Evolutionary conservation across 2,888 invertebrate species (phyloP).

Genomic region (Ophion ellenae): DNA sequence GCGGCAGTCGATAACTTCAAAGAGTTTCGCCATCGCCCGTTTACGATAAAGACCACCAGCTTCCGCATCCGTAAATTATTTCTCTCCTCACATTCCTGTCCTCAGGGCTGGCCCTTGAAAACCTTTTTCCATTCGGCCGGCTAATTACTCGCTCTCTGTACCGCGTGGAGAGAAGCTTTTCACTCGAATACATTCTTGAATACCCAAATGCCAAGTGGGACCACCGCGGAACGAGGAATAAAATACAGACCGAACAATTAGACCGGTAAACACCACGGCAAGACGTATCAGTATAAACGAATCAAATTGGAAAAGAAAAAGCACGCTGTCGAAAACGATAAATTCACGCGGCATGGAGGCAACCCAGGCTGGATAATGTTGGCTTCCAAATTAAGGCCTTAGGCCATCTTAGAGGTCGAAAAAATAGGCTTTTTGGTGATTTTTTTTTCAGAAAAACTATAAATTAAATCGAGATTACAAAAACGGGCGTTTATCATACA

Average conservation of each 20-base stretch:
- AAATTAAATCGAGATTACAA: too few relatives aligned
- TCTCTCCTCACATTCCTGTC: background rate
- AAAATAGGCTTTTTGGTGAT: too few relatives aligned
- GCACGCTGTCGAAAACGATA: background rate
- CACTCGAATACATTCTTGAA: slow-evolving; percentile 72
- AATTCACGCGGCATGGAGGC: slow-evolving; percentile 20
- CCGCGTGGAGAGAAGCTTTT: slow-evolving; percentile 73
- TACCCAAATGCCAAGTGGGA: slow-evolving; percentile 22
- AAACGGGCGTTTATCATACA: too few relatives aligned
- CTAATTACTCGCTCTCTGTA: slow-evolving; percentile 70
- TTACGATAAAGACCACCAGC: too few relatives aligned
- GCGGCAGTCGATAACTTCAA: too few relatives aligned
- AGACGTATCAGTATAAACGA: slow-evolving; percentile 22
- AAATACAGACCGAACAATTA: slow-evolving; percentile 75
- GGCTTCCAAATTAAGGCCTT: slow-evolving; percentile 76
- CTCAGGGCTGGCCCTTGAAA: background rate
- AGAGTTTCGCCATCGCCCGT: too few relatives aligned
- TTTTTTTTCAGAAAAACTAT: too few relatives aligned
- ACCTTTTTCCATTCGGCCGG: slow-evolving; percentile 30
- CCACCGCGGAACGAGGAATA: slow-evolving; percentile 23
- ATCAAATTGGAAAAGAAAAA: slow-evolving; percentile 3
- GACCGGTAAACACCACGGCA: slow-evolving; percentile 62
- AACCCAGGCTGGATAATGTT: slow-evolving; percentile 56
- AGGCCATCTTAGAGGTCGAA: too few relatives aligned
- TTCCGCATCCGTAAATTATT: too few relatives aligned